These are phyloP conservation scores for Pangasius macronema DNA, from an alignment of 2,797 vertebrate genomes.

Conservation along the genomic window DNA sequence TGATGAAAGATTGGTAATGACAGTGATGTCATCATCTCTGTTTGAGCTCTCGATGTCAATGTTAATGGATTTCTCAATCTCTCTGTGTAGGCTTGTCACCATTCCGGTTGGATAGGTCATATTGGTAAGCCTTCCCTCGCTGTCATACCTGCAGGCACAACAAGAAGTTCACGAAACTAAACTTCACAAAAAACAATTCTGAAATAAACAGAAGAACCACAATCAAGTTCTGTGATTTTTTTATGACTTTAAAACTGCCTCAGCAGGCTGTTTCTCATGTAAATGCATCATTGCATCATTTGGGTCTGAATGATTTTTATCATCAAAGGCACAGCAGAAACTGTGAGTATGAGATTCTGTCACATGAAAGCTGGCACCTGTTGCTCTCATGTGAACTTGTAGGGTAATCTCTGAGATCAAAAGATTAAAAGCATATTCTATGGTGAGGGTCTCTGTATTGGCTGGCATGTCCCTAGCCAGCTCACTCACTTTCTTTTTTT, in stretches of 20 bases:
- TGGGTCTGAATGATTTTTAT: neutral
- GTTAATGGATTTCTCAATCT: conserved; percentile 98
- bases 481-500: conserved; percentile 6
- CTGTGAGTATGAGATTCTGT: conserved; percentile 13
- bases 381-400: conserved; percentile 20
- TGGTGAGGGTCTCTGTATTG: conserved; percentile 28
- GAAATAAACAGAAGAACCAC: neutral
- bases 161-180: neutral
- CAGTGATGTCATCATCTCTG: conserved; percentile 95
- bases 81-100: conserved; percentile 96
- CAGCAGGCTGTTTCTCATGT: conserved; percentile 3
- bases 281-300: conserved; percentile 13
- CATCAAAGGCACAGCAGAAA: conserved; percentile 13
- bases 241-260: neutral
- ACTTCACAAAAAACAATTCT: neutral
- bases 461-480: neutral
- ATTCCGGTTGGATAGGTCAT: conserved; percentile 97
- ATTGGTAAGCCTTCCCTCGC: conserved; percentile 95
- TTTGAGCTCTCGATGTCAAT: conserved; percentile 99
- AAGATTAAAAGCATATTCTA: conserved; percentile 37
- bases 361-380: conserved; percentile 35
- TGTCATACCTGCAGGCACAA: conserved; percentile 88
- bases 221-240: conserved; percentile 5
- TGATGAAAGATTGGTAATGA: conserved; percentile 98
- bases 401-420: conserved; percentile 36